phyloP scores from a whole-genome alignment of 2,888 invertebrate genomes.

The Cheiracanthium punctorium region DNA sequence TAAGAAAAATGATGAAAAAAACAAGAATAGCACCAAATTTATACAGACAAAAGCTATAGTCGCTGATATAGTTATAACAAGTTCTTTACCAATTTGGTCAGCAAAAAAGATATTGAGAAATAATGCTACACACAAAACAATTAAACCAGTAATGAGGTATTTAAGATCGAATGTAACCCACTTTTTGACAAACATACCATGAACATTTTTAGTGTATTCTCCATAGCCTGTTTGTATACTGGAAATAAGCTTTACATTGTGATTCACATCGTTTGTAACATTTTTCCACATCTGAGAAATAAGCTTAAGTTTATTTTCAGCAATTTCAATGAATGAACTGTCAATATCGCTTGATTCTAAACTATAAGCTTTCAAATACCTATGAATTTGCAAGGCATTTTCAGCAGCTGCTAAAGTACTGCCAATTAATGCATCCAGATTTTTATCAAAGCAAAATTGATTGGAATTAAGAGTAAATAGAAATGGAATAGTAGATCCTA shows the following conservation, averaged over 20 bases:
- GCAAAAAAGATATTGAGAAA: slow-evolving; percentile 23
- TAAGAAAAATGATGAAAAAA: neutral
- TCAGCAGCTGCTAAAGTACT: slow-evolving; percentile 73
- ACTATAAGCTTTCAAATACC: slow-evolving; percentile 74
- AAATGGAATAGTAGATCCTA: slow-evolving; percentile 84
- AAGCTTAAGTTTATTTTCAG: slow-evolving; percentile 21
- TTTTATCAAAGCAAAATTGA: slow-evolving; percentile 24
- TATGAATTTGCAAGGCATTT: slow-evolving; percentile 75
- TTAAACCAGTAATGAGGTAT: slow-evolving; percentile 39
- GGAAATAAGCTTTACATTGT: slow-evolving; percentile 9
- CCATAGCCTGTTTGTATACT: slow-evolving; percentile 37
- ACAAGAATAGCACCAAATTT: neutral
- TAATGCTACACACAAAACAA: slow-evolving; percentile 37
- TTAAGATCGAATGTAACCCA: slow-evolving; percentile 68
- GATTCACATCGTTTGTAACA: slow-evolving; percentile 16
- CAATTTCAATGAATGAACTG: slow-evolving; percentile 9
- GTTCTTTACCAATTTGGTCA: slow-evolving; percentile 11
- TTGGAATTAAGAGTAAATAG: slow-evolving; percentile 75
- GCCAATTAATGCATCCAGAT: slow-evolving; percentile 26
- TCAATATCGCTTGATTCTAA: slow-evolving; percentile 64
- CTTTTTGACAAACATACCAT: slow-evolving; percentile 32
- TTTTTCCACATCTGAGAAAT: slow-evolving; percentile 24
- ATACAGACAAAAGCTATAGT: neutral
- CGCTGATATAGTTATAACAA: neutral
- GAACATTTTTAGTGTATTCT: slow-evolving; percentile 41